These are phyloP conservation scores for Phania funesta DNA, from an alignment of 2,888 invertebrate genomes.

Conservation along the genomic window DNA sequence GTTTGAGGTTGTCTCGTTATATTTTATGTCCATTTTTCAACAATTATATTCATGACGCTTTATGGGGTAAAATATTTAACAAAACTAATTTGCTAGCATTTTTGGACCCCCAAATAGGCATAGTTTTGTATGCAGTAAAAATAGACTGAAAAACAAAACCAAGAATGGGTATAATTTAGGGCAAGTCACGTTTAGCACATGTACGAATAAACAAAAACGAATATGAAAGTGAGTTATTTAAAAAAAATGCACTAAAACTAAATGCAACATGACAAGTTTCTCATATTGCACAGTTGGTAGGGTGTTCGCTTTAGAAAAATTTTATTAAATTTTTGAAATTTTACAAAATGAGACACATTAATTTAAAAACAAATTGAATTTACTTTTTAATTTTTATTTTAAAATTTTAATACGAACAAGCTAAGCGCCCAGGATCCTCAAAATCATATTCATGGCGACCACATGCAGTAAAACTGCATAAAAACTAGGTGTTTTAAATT, in stretches of 20 bases:
- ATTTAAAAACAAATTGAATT: no score
- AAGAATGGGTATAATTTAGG: constrained; percentile 49
- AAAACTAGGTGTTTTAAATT: constrained; percentile 38
- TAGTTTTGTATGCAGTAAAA: constrained; percentile 44
- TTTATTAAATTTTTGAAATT: not conserved
- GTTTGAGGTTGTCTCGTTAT: not conserved
- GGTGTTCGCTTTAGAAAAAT: not conserved
- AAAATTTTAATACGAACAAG: not conserved
- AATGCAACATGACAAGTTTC: constrained; percentile 63
- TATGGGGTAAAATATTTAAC: not conserved
- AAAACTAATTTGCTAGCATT: constrained; percentile 39
- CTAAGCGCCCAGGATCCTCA: not conserved
- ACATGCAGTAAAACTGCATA: constrained; percentile 58
- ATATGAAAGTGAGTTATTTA: not conserved
- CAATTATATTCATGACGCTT: not conserved
- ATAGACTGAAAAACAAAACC: constrained; percentile 4
- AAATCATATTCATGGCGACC: constrained; percentile 40
- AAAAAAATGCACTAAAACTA: constrained; percentile 28
- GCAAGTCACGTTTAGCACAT: constrained; percentile 56
- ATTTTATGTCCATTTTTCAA: not conserved
- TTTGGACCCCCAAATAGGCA: constrained; percentile 46
- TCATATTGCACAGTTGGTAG: constrained; percentile 43
- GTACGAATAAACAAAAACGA: constrained; percentile 33
- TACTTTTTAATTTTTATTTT: no score
- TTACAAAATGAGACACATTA: no score